phyloP scores from a whole-genome alignment of 2,113 vertebrate species.

The Ahaetulla prasina region DNA sequence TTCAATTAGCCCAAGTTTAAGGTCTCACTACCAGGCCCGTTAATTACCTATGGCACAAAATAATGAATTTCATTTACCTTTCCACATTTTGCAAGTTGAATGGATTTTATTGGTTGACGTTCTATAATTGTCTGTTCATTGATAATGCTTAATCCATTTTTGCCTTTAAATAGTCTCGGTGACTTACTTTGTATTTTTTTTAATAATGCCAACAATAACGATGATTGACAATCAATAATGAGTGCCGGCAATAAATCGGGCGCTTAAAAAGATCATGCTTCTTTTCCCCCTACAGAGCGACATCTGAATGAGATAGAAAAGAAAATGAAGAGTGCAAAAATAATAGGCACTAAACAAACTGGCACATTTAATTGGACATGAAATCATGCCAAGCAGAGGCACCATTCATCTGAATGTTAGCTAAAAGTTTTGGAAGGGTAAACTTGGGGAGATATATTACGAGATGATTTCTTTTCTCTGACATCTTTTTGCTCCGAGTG shows the following conservation, averaged over 20 bases:
- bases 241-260: neutral
- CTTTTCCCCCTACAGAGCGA: neutral
- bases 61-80: slow-evolving; percentile 2
- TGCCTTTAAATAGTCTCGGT: neutral
- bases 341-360: neutral
- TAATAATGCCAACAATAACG: neutral
- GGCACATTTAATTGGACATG: neutral
- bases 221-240: neutral
- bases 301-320: neutral
- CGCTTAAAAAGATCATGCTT: neutral
- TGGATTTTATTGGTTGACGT: neutral
- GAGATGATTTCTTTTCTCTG: neutral
- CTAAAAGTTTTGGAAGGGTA: neutral
- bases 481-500: neutral
- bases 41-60: neutral
- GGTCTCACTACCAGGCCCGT: neutral
- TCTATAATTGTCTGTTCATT: neutral
- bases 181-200: neutral
- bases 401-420: neutral
- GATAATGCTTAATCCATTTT: neutral
- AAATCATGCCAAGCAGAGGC: neutral
- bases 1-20: slow-evolving; percentile 23
- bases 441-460: neutral
- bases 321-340: neutral
- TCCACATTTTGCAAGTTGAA: neutral